phyloP scores from a whole-genome alignment of 2,797 vertebrate species.

The Catostomus latipinnis region DNA sequence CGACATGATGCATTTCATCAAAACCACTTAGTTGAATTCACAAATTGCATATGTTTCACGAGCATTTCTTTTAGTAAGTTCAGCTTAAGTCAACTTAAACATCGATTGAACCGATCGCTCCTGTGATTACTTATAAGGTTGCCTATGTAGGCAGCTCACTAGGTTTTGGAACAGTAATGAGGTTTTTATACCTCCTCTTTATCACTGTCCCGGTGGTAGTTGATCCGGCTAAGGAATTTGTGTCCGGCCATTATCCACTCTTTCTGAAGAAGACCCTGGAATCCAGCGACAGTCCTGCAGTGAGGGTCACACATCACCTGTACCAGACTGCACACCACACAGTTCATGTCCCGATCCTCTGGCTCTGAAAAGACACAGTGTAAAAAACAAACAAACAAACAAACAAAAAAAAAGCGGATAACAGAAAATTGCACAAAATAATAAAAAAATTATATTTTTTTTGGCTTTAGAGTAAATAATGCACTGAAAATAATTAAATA shows the following conservation, averaged over 20 bases:
- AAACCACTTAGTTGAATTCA: background rate
- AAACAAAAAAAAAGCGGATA: no score
- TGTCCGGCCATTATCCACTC: conserved; percentile 94
- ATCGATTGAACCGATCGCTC: no score
- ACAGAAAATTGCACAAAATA: no score
- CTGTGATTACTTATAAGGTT: no score
- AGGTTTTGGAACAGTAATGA: no score
- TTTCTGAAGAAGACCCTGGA: conserved; percentile 92
- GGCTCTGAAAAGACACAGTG: conserved; percentile 72
- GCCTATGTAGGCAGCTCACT: no score
- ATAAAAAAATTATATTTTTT: no score
- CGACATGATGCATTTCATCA: background rate
- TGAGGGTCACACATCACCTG: conserved; percentile 91
- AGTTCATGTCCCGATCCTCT: conserved; percentile 89
- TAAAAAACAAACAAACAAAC: background rate
- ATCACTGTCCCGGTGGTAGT: conserved; percentile 80
- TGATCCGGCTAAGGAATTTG: conserved; percentile 86
- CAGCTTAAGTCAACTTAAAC: no score
- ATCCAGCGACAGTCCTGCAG: conserved; percentile 82
- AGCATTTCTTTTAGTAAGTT: no score
- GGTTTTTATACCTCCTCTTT: conserved; percentile 81
- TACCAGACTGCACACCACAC: conserved; percentile 89
- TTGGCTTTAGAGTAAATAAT: no score
- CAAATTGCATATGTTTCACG: no score
- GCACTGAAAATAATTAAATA: no score